Conservation (phyloP, 2,888 invertebrate genomes). For the Protophormia terraenovae region DNA sequence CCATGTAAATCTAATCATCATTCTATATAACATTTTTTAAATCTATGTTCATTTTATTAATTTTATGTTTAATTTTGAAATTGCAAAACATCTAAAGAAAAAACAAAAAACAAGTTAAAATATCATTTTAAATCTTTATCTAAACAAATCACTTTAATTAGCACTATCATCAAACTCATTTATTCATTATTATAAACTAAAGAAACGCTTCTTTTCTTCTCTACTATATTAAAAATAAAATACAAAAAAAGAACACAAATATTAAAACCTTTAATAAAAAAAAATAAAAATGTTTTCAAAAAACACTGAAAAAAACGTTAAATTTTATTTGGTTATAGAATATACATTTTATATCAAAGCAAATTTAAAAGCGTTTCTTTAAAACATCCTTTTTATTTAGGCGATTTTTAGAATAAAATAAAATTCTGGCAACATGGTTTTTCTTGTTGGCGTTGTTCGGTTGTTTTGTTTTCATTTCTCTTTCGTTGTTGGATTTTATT, state of each 20-base stretch:
- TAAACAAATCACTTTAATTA: constrained; percentile 18
- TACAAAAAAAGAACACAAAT: constrained; percentile 10
- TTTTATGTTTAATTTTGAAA: constrained; percentile 12
- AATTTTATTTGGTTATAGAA: not conserved
- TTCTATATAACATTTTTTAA: constrained; percentile 55
- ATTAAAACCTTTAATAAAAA: constrained; percentile 8
- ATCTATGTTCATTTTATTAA: constrained; percentile 65
- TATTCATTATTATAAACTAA: constrained; percentile 18
- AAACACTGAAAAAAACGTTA: not conserved
- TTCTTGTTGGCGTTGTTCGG: not conserved
- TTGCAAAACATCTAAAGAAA: not conserved
- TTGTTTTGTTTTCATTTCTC: not conserved
- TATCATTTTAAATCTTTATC: constrained; percentile 31
- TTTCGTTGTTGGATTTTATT: not conserved
- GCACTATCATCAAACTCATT: constrained; percentile 46
- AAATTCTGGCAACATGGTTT: not conserved
- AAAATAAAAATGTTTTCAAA: constrained; percentile 11
- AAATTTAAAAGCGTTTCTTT: not conserved
- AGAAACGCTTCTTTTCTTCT: constrained; percentile 21
- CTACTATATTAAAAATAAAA: constrained; percentile 21
- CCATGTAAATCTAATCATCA: constrained; percentile 82
- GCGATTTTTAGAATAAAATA: not conserved
- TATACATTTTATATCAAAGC: not conserved
- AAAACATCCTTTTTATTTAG: not conserved
- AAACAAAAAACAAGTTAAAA: not conserved